Evolutionary conservation across 2,888 invertebrate species (phyloP).

Genomic region (Syrphus vitripennis): DNA sequence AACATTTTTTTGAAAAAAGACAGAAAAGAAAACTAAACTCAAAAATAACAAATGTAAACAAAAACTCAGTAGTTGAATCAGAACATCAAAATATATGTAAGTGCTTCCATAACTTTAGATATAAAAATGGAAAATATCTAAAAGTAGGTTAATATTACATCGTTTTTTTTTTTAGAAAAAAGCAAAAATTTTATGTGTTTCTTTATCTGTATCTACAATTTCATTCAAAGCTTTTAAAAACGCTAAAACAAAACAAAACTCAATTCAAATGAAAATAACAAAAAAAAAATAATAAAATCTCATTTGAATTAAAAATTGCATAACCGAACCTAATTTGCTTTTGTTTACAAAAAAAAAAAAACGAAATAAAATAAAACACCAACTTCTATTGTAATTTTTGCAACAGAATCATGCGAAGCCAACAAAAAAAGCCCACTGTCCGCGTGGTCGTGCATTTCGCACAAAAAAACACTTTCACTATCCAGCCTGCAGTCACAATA

Average conservation of each 20-base stretch:
- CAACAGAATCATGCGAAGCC: slow-evolving; percentile 24
- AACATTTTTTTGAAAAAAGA: too few species aligned
- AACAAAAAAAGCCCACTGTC: background rate
- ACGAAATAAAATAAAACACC: slow-evolving; percentile 18
- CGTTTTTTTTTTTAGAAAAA: too few species aligned
- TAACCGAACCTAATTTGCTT: slow-evolving; percentile 6
- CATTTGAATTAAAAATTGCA: background rate
- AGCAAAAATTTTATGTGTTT: too few species aligned
- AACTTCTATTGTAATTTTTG: background rate
- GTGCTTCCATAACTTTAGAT: too few species aligned
- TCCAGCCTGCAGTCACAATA: slow-evolving; percentile 16
- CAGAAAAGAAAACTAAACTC: too few species aligned
- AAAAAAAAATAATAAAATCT: background rate
- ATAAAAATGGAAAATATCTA: too few species aligned
- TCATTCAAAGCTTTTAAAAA: too few species aligned
- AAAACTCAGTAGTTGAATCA: too few species aligned
- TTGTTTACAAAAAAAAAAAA: background rate
- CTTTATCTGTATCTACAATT: too few species aligned
- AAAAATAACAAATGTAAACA: too few species aligned
- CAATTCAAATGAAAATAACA: background rate
- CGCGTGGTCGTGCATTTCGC: background rate
- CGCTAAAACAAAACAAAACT: background rate
- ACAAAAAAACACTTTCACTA: slow-evolving; percentile 42
- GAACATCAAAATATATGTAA: too few species aligned
- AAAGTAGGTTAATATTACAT: too few species aligned